These are phyloP conservation scores for Pipistrellus pygmaeus DNA, from an alignment of 2,797 vertebrate species.

Conservation along the genomic window DNA sequence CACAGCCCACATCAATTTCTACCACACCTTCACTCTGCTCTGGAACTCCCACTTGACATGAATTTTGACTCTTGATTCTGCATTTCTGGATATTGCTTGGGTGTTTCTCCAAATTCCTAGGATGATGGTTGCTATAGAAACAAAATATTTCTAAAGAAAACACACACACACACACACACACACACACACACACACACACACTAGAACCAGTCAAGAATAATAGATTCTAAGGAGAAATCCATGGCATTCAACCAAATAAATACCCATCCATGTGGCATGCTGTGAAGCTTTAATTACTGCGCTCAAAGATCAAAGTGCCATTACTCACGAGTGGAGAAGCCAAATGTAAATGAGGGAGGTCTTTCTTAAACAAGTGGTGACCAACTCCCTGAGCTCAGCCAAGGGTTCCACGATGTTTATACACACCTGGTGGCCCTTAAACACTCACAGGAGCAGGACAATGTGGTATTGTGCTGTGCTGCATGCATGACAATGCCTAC, in stretches of 20 bases:
- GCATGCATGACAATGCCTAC: not conserved
- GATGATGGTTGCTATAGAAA: conserved; percentile 23
- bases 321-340: conserved; percentile 80
- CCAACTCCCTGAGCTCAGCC: not conserved
- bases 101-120: not conserved
- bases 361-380: conserved; percentile 53
- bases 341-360: conserved; percentile 52
- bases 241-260: conserved; percentile 59
- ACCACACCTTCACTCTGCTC: not conserved
- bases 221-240: conserved; percentile 64
- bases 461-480: not conserved
- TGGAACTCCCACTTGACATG: not conserved
- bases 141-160: conserved; percentile 27
- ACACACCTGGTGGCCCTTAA: not conserved
- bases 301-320: conserved; percentile 70
- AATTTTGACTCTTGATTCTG: conserved; percentile 1
- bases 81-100: not conserved
- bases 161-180: not conserved
- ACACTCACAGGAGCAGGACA: not conserved
- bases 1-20: not conserved
- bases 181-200: conserved; percentile 10
- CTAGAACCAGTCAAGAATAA: not conserved
- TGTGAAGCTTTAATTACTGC: conserved; percentile 64
- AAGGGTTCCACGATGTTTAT: not conserved
- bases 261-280: not conserved